Base-by-base conservation (phyloP, 2,113 vertebrate species). In the Peromyscus leucopus region DNA sequence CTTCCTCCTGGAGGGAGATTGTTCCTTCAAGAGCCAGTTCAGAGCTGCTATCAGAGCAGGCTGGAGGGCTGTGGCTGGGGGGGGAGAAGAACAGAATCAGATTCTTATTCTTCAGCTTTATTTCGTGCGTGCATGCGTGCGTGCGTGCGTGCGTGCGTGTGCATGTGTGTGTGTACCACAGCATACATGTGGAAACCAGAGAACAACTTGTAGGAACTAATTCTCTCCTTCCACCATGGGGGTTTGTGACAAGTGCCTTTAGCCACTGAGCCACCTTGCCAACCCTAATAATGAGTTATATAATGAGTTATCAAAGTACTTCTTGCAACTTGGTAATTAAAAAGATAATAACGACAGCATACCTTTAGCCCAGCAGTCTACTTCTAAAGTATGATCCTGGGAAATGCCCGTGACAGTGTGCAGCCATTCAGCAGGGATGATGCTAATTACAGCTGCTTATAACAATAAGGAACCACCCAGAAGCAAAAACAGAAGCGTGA, bases 71-170 rank as follows among this genome's bases (percentile, higher is more conserved):
- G 15, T 3, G 33, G 33, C 36, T 33, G 15, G 3, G 46, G 33
- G 33, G 8, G 48, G 17, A 31, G 67, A 69, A 42, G 24, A 12
- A 12, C 63, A 13, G 10, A 19, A 22, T 11, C 42, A 13, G 63
- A 48, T 69, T 86, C 63, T 86, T 86, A 48, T 48, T 86, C 48
- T 86, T 22, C 48, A 86, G 48, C 36, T 48, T 65, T 85, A 67
- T 65, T 46, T 67, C 6, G 1, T 39, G 36, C 7, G 21, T 13
- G 55, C 10, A 3, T 55, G 48, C 9, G 42, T 16, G 5, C 4
- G 15, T 8, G 51, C 2, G 78, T 4, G 48, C 46, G 74, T 76
- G 74, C 46, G 12, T 16, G 75, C 4, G 72, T 16, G 36, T 19
- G 15, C n/a, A 17, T 21, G 17, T n/a, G 33, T 26, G 24, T 28